Base-by-base conservation (phyloP, 2,888 invertebrate genomes). In the Allophyes oxyacanthae region DNA sequence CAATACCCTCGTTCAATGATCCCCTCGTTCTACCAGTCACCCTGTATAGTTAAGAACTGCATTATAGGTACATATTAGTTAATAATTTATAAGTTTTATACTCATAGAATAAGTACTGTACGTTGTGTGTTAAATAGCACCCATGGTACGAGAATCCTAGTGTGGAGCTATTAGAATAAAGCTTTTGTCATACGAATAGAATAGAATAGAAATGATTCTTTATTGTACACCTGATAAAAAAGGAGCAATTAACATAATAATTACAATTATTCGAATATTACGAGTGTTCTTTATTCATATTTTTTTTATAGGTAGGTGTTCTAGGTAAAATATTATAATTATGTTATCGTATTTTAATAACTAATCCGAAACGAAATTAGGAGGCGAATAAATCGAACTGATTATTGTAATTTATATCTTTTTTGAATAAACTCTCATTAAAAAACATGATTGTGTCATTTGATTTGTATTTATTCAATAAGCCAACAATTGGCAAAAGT, bases 131-230 rank as follows among this genome's bases (percentile, higher is more conserved):
- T 38, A 20, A 20, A 10, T 25, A 56, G 20, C 34, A 33, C 20
- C 40, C 6, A 54, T 10, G 46, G 40, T 57, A 57, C 1, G 20
- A 36, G 40, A 40, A 30, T 57, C 57, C 33, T 57, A 55, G 8
- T 28, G 15, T 57, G 11, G 9, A 56, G 8, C 8, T 13, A 37
- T 15, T n/a, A 33, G 11, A 6, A 36, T 36, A 8, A 36, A 36
- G 14, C 0, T 36, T 14, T 36, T 28, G 20, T 28, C 6, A 25
- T 25, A 25, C 25, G 6, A 25, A n/a, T n/a, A n/a, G n/a, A n/a
- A n/a, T n/a, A n/a, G n/a, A n/a, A n/a, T n/a, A n/a, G n/a, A n/a
- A n/a, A n/a, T n/a, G n/a, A n/a, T n/a, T n/a, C n/a, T n/a, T n/a
- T n/a, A n/a, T n/a, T n/a, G n/a, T n/a, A n/a, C n/a, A n/a, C n/a